phyloP scores from a whole-genome alignment of 2,888 invertebrate genomes.

The Sclerodermus sp. region DNA sequence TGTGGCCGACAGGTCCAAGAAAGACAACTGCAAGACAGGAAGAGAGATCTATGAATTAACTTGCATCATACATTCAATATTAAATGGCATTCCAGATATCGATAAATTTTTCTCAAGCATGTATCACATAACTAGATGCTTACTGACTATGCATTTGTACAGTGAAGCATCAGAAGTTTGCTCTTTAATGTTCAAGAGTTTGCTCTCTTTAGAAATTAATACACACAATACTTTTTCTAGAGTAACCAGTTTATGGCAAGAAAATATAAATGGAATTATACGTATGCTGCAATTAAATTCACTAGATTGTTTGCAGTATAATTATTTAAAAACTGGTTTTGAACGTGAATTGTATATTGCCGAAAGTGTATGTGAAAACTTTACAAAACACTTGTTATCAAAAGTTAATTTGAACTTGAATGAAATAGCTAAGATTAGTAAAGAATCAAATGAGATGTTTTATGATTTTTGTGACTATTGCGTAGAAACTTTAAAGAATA shows the following conservation, averaged over 20 bases:
- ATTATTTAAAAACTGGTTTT: slow-evolving; percentile 16
- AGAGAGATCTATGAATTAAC: slow-evolving; percentile 29
- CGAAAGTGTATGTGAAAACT: slow-evolving; percentile 11
- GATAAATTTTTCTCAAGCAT: slow-evolving; percentile 37
- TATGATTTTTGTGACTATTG: slow-evolving; percentile 19
- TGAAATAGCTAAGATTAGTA: slow-evolving; percentile 13
- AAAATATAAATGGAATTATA: slow-evolving; percentile 10
- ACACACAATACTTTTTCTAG: slow-evolving; percentile 15
- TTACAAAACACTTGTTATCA: slow-evolving; percentile 21
- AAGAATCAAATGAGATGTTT: slow-evolving; percentile 4
- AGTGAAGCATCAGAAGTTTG: slow-evolving; percentile 35
- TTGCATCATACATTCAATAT: slow-evolving; percentile 25
- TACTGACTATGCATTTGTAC: slow-evolving; percentile 32
- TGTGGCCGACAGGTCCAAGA: slow-evolving; percentile 29
- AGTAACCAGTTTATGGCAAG: slow-evolving; percentile 33
- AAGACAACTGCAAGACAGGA: slow-evolving; percentile 20
- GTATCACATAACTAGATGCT: slow-evolving; percentile 39
- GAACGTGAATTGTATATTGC: slow-evolving; percentile 24
- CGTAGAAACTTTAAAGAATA: slow-evolving; percentile 10
- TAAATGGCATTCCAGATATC: slow-evolving; percentile 28
- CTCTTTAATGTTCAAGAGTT: slow-evolving; percentile 16
- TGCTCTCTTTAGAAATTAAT: slow-evolving; percentile 1
- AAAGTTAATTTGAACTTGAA: slow-evolving; percentile 19
- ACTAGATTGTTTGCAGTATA: slow-evolving; percentile 9
- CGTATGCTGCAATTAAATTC: background rate